phyloP scores from a whole-genome alignment of 2,888 invertebrate species.

The Spicauda simplicius region DNA sequence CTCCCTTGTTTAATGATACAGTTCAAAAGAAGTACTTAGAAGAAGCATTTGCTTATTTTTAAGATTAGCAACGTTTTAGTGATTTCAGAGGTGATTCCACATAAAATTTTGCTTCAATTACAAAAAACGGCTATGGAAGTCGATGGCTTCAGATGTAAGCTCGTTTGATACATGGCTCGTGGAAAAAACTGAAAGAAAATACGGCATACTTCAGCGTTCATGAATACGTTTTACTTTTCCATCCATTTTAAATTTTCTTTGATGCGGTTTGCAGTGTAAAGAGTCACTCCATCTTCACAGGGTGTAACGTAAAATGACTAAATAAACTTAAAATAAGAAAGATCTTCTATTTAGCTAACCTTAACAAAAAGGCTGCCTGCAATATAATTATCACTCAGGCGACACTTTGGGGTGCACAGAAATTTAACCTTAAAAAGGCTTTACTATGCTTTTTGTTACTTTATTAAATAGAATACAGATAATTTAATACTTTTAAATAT shows the following conservation, averaged over 20 bases:
- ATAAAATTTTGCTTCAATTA: too few species aligned
- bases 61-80: too few species aligned
- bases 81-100: too few species aligned
- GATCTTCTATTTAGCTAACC: neutral
- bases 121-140: too few species aligned
- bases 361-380: neutral
- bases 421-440: neutral
- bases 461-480: too few species aligned
- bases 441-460: too few species aligned
- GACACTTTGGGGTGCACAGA: neutral
- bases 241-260: constrained; percentile 24
- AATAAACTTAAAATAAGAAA: neutral
- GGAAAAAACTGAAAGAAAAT: constrained; percentile 4
- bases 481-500: too few species aligned
- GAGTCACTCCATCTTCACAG: constrained; percentile 15
- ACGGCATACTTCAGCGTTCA: constrained; percentile 4
- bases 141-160: too few species aligned
- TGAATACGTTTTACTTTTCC: constrained; percentile 1
- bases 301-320: neutral
- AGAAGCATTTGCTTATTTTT: too few species aligned
- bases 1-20: too few species aligned
- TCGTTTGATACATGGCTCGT: too few species aligned
- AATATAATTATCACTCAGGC: neutral
- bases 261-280: constrained; percentile 20
- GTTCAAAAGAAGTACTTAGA: too few species aligned